Evolutionary conservation across 2,113 vertebrate genomes (phyloP), one percentile per base, ranked within the genome.

Genomic region (Onychostruthus taczanowskii): DNA sequence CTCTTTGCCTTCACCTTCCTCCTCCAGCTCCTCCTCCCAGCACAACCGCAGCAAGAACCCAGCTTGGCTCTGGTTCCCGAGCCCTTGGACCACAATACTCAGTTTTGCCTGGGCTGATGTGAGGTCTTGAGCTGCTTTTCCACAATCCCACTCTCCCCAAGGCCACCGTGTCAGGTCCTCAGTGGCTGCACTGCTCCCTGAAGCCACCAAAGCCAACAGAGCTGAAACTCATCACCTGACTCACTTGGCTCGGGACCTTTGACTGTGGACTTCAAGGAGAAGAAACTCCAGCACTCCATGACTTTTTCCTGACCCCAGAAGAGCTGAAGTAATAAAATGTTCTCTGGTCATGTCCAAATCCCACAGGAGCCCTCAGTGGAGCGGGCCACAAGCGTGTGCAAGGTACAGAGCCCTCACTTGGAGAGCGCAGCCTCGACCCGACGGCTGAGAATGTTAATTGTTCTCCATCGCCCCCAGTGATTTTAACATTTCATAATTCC

Each of bases 401-500:
- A 93, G 96, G 94, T 92, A 68, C 87, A 35, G 66, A 37, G 41
- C 87, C 89, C 6, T 70, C 20, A 0, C 26, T 85, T 26, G 85
- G 94, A 69, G 86, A 84, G 37, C 67, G 56, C 79, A 46, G 46
- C 41, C 8, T 23, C 39, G 1, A 6, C 44, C 3, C 46, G n/a
- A 7, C 5, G n/a, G 81, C 89, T 39, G 80, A 93, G 92, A 87
- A 82, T 50, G 66, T 89, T 92, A 93, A 96, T 93, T 90, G 84
- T 91, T 92, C 94, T 89, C 77, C 68, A 66, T 92, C 1, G 52
- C 94, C 91, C 73, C 86, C 90, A 84, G 93, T 89, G 89, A 94
- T 80, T 96, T 92, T 83, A 76, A 10, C 84, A 43, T 96, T 97
- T 96, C 93, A 80, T 94, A 94, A 96, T 66, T 93, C 96, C 93